Base-by-base conservation (phyloP, 2,888 invertebrate species). In the Gisinianus flammeolus region DNA sequence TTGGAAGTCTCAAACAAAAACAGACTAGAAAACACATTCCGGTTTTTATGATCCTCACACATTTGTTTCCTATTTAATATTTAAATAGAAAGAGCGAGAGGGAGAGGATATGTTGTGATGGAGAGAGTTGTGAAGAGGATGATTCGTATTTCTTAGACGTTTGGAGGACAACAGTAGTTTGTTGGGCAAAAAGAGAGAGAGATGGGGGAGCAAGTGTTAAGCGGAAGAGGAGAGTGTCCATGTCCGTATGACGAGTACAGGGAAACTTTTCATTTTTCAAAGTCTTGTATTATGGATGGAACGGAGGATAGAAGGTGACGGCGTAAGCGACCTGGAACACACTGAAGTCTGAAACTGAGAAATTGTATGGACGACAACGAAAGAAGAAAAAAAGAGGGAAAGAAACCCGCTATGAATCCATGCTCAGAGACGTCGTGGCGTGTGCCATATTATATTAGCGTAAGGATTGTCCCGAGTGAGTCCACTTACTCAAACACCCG, bases 241-340 rank as follows among this genome's bases (percentile, higher is more conserved):
- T 22, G 62, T 62, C 24, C 12, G 10, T 26, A 12, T 26, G 62
- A 19, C 52, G n/a, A n/a, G n/a, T n/a, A n/a, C n/a, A n/a, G n/a
- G 19, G 44, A 44, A 44, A 44, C 33, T 68, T 68, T 35, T 68
- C 68, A 68, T 68, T 68, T 68, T 68, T 68, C 68, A 68, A 68
- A 68, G 44, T 68, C 44, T 8, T 68, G 30, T 66, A 66, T 19
- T 66, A 28, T 19, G 66, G 30, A 66, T 66, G 16, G 66, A 30
- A 30, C 10, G 66, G 31, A 4, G 8, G 66, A 66, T 64, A 28
- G 26, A 26, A 28, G 66, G 66, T 66, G 66, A 66, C 68, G 16
- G 35, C 35, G 44, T 68, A 44, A 68, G 35, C 35, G 44, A 68
- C 68, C 44, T 35, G 68, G n/a, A 68, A 68, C 33, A n/a, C n/a